phyloP scores from a whole-genome alignment of 1,140 invertebrate species.

The Antheraea pernyi region DNA sequence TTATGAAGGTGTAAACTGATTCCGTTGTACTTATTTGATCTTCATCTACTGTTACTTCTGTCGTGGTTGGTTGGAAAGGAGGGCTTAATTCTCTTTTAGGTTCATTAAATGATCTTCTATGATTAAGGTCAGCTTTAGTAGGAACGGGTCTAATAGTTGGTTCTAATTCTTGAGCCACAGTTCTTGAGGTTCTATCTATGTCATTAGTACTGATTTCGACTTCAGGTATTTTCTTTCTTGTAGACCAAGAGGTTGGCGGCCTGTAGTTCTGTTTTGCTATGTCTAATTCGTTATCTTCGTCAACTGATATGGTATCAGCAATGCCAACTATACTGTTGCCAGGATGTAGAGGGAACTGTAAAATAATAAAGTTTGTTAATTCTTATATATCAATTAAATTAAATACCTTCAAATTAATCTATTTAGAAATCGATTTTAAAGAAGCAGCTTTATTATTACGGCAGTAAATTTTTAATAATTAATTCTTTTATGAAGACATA shows the following conservation, averaged over 20 bases:
- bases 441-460: no score
- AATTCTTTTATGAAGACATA: no score
- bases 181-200: slow-evolving; percentile 29
- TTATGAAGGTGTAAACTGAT: slow-evolving; percentile 67
- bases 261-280: slow-evolving; percentile 52
- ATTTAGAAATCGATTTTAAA: no score
- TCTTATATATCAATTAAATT: not conserved
- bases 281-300: slow-evolving; percentile 56
- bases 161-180: slow-evolving; percentile 31
- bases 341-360: slow-evolving; percentile 60
- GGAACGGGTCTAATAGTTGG: slow-evolving; percentile 35
- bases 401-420: no score
- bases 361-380: slow-evolving; percentile 18
- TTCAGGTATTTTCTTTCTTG: slow-evolving; percentile 24
- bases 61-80: slow-evolving; percentile 41
- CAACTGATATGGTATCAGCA: slow-evolving; percentile 48
- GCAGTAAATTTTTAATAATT: no score
- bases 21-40: slow-evolving; percentile 37
- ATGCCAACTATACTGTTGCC: slow-evolving; percentile 66
- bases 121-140: slow-evolving; percentile 13
- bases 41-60: slow-evolving; percentile 36
- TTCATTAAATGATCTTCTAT: slow-evolving; percentile 18
- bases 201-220: slow-evolving; percentile 15
- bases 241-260: slow-evolving; percentile 55
- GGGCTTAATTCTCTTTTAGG: slow-evolving; percentile 38